Base-by-base conservation (phyloP, 2,888 invertebrate species). In the Mechanitis mazaeus region DNA sequence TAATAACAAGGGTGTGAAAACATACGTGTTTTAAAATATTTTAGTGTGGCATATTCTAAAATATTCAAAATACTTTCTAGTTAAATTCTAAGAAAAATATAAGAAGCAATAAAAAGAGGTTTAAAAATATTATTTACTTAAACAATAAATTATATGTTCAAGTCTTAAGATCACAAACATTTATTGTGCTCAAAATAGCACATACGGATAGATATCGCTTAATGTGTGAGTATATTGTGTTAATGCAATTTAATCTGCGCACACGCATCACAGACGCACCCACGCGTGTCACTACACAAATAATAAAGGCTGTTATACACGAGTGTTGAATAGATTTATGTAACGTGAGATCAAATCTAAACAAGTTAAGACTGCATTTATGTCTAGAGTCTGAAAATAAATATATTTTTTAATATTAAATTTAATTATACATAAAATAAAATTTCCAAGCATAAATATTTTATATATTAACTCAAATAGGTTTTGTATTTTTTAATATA, bases 181-280 rank as follows among this genome's bases (percentile, higher is more conserved):
- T 64, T 55, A 66, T 66, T 69, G 60, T 69, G 68, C 67, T 66
- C 62, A 68, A 69, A 69, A 72, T 68, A 71, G 67, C 68, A 65
- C 60, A 64, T 65, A 68, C 66, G 64, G 64, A 64, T 66, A 74
- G 73, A 73, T 72, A 70, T 67, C 66, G 63, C 68, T 64, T 72
- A 72, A 74, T 72, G 72, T 72, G 70, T 68, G 70, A 70, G 69
- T 75, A 71, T 76, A 75, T 73, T 71, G 73, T 68, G 70, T 71
- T 87, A 87, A 87, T 87, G 87, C 87, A 87, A 86, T 87, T 86
- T 87, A 87, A 88, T 87, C 88, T 84, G 84, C 81, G 82, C 77
- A 76, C 84, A 84, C 86, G 87, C 87, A 87, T 87, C 87, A 84
- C 82, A 81, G 78, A 73, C 72, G 72, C 66, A 72, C 85, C 83